phyloP scores from a whole-genome alignment of 2,888 invertebrate genomes.

The Tubulanus polymorphus region DNA sequence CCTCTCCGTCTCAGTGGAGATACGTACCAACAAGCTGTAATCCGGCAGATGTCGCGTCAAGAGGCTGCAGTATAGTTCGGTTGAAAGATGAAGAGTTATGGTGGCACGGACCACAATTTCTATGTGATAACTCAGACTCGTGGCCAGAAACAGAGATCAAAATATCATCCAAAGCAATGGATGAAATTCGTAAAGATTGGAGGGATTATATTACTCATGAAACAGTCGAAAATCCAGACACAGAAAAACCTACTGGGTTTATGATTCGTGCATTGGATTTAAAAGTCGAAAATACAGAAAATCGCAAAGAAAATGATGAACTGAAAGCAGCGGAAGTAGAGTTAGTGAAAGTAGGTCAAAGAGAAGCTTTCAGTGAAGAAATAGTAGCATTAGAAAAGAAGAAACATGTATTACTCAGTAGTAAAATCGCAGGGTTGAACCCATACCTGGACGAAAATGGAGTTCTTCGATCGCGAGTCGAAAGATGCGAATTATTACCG shows the following conservation, averaged over 20 bases:
- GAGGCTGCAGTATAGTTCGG: slow-evolving; percentile 2
- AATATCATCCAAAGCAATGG: no score
- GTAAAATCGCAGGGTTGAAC: slow-evolving; percentile 2
- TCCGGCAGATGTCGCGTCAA: slow-evolving; percentile 12
- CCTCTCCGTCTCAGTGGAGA: slow-evolving; percentile 11
- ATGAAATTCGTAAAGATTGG: no score
- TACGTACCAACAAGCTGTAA: slow-evolving; percentile 10
- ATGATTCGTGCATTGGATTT: no score
- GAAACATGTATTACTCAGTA: background rate
- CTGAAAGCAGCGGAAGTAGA: no score
- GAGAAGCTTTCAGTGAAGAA: no score
- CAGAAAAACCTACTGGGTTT: no score
- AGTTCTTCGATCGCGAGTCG: background rate
- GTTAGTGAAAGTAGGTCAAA: no score
- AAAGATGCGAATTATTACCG: slow-evolving; percentile 9
- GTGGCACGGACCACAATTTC: slow-evolving; percentile 11
- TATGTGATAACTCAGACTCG: background rate
- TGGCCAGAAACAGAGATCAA: background rate
- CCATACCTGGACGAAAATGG: slow-evolving; percentile 5
- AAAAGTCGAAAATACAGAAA: no score
- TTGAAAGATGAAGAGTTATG: slow-evolving; percentile 6
- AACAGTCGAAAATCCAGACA: no score
- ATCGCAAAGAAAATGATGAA: no score
- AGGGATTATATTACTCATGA: no score
- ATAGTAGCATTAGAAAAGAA: no score